Evolutionary conservation across 2,797 vertebrate species (phyloP).

Genomic region (Malurus leucopterus): DNA sequence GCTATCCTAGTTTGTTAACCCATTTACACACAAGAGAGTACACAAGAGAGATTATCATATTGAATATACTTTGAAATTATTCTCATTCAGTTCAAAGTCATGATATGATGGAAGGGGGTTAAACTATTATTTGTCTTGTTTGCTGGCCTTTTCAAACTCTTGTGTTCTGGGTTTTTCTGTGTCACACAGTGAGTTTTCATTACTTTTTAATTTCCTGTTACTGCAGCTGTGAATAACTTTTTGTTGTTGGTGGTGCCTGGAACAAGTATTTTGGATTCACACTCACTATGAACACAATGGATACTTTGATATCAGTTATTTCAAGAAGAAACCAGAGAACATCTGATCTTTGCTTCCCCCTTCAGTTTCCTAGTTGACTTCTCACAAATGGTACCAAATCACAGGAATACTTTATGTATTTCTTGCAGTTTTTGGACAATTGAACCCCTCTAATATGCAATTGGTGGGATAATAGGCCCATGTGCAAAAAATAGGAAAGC

Average conservation of each 20-base stretch:
- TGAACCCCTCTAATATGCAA: not conserved
- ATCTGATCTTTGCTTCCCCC: not conserved
- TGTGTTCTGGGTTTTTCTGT: not conserved
- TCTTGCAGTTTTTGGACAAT: not conserved
- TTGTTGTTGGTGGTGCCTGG: not conserved
- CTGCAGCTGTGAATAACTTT: not conserved
- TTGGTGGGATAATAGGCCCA: not conserved
- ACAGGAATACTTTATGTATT: not conserved
- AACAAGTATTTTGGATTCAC: not conserved
- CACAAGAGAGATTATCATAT: not conserved
- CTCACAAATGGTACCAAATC: not conserved
- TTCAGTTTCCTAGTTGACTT: not conserved
- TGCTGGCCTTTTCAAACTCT: not conserved
- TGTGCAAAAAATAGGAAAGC: not conserved
- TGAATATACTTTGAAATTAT: not conserved
- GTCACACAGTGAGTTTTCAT: not conserved
- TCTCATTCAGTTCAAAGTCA: not conserved
- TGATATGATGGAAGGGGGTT: not conserved
- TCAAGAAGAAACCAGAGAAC: not conserved
- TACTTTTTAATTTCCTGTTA: not conserved
- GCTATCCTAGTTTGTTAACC: not conserved
- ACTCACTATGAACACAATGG: not conserved
- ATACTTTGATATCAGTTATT: not conserved
- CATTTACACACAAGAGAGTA: no score
- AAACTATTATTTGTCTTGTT: not conserved